A percentile compares a stretch with the other conserved stretches of the same genome.
Evolutionary conservation across 2,797 vertebrate genomes (phyloP).

Genomic region (Simalia tracyae): DNA sequence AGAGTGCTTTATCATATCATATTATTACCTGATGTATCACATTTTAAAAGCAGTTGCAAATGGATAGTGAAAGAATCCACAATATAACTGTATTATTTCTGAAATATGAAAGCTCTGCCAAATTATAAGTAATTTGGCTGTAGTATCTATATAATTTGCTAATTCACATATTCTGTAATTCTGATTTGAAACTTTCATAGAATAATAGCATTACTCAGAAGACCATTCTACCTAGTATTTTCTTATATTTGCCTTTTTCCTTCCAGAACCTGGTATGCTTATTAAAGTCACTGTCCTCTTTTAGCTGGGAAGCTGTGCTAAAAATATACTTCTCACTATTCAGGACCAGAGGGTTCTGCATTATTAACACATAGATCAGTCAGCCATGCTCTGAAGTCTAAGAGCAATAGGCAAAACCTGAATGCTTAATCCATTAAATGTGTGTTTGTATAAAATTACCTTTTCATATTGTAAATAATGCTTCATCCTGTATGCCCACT

Average conservation of each 20-base stretch:
- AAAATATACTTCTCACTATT: slow-evolving; percentile 51
- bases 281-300: slow-evolving; percentile 32
- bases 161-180: not conserved
- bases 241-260: slow-evolving; percentile 4
- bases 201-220: slow-evolving; percentile 12
- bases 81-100: not conserved
- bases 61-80: not conserved
- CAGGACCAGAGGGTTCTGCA: slow-evolving; percentile 57
- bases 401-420: slow-evolving; percentile 70
- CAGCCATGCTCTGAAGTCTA: slow-evolving; percentile 43
- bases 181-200: not conserved
- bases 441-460: slow-evolving; percentile 69
- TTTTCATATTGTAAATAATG: slow-evolving; percentile 69
- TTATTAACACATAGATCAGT: slow-evolving; percentile 68
- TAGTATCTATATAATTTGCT: not conserved
- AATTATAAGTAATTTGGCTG: not conserved
- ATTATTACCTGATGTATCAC: slow-evolving; percentile 3
- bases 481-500: slow-evolving; percentile 66
- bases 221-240: slow-evolving; percentile 27
- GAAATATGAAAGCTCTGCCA: not conserved
- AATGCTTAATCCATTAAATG: slow-evolving; percentile 72
- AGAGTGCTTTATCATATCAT: not conserved
- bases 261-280: slow-evolving; percentile 39
- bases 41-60: not conserved
- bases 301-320: slow-evolving; percentile 45